phyloP scores from a whole-genome alignment of 2,888 invertebrate genomes.

The Exephanes ischioxanthus region DNA sequence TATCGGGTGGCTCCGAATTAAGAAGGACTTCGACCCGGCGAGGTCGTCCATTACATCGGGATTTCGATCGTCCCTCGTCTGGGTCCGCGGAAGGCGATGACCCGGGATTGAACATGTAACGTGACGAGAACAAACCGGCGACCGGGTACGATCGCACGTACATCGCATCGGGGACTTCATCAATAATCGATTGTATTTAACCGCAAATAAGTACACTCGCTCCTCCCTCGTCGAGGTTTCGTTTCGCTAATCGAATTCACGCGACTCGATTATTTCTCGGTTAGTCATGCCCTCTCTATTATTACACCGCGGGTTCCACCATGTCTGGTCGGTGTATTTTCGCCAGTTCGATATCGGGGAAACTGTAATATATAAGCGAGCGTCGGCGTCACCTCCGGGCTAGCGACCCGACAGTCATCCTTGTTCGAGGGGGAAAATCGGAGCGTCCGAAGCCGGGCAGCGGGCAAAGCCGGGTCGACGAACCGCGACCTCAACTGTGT shows the following conservation, averaged over 20 bases:
- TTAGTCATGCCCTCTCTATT: constrained; percentile 47
- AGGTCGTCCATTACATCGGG: neutral
- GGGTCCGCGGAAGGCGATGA: constrained; percentile 60
- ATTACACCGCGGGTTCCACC: constrained; percentile 32
- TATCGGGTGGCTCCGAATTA: neutral
- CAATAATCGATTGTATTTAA: constrained; percentile 49
- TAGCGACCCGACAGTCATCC: constrained; percentile 39
- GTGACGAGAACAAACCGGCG: neutral
- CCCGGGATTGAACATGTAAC: constrained; percentile 33
- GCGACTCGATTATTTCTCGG: constrained; percentile 25
- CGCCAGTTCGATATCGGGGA: constrained; percentile 26
- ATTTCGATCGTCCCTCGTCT: constrained; percentile 57
- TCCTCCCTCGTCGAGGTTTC: constrained; percentile 8
- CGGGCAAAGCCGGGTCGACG: constrained; percentile 36
- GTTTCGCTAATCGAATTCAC: constrained; percentile 34
- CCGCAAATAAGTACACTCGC: constrained; percentile 44
- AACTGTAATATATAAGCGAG: constrained; percentile 14
- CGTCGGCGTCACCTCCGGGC: constrained; percentile 28
- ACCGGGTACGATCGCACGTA: constrained; percentile 16
- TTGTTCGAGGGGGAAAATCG: constrained; percentile 3
- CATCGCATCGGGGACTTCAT: constrained; percentile 12
- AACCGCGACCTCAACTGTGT: constrained; percentile 34
- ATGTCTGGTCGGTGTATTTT: constrained; percentile 60
- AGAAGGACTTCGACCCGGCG: constrained; percentile 18
- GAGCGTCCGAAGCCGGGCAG: neutral